Evolutionary conservation across 2,888 invertebrate genomes (phyloP), one percentile per base, ranked within the genome.

Genomic region (Leucophenga montana): DNA sequence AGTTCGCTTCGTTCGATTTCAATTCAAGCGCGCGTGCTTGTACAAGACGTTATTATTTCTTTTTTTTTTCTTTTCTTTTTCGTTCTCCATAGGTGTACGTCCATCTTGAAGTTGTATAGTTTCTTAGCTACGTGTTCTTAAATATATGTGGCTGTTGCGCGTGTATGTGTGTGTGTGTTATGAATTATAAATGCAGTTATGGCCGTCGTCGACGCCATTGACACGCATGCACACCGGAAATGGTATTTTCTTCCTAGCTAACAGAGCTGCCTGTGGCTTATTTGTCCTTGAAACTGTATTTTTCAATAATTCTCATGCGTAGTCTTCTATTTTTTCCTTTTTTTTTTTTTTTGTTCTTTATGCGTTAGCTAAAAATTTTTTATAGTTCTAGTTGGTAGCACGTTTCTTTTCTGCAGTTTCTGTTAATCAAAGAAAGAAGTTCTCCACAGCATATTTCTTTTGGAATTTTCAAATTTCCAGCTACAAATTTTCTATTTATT

Each of bases 1-100:
- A 79, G 76, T 78, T 70, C 75, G 75, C 78, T 71, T 74, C 71
- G 75, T 70, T 73, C 73, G 71, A 73, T 71, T 71, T 71, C 71
- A 73, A 73, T 73, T 73, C 73, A 50, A 66, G 73, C 73, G 57
- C 54, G 50, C 57, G 48, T 4, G 27, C 27, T 4, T 4, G 20
- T 48, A 14, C 18, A 20, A 48, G 62, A 64, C 48, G 62, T 64
- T 64, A 64, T 20, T 46, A 64, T 64, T 59, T 59, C 13, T 18
- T 39, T 11, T 39, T 8, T 8, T 39, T 8, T 39, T 39, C 8
- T 39, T 39, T 39, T 39, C 8, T 39, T 33, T 33, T 33, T 33
- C 8, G 3, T 33, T 39, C 1, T 39, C 11, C 39, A 39, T 39
- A 39, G 39, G 39, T 39, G 11, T 39, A 39, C 39, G 39, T 39